A percentile compares a stretch with the other conserved stretches of the same genome.
These are phyloP conservation scores for Porites evermanni DNA, from an alignment of 92 coral and sea anemone species.

Conservation along the genomic window DNA sequence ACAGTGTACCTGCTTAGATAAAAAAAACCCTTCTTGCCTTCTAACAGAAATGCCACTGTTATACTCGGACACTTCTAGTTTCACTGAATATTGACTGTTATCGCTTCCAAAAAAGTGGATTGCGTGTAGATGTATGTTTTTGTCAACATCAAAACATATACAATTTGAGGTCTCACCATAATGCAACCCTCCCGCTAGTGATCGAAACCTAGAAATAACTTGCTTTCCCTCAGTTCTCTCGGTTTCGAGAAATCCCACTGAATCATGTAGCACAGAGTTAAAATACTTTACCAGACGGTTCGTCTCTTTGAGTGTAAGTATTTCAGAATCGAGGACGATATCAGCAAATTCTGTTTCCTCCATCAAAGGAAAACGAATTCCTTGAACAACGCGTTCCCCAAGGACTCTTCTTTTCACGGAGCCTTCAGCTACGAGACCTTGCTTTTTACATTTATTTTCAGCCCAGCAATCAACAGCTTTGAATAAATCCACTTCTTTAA, in stretches of 20 bases:
- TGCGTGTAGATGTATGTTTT: not conserved
- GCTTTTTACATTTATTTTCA: conserved; percentile 10
- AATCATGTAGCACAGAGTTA: not conserved
- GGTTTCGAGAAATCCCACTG: not conserved
- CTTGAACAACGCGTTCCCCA: conserved; percentile 36
- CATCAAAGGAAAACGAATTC: conserved; percentile 55
- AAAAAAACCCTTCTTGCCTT: not conserved
- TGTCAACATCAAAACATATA: not conserved
- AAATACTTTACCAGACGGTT: conserved; percentile 1
- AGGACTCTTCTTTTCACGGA: conserved; percentile 47
- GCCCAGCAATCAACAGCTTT: conserved; percentile 61
- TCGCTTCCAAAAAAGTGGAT: not conserved
- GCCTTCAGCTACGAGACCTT: conserved; percentile 20
- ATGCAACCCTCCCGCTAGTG: not conserved
- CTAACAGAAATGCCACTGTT: not conserved
- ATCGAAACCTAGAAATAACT: not conserved
- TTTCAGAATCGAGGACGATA: not conserved
- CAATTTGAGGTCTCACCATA: too few species aligned
- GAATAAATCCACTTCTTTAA: conserved; percentile 42
- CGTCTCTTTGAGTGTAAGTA: conserved; percentile 1
- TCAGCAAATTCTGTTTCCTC: conserved; percentile 23
- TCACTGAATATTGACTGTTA: not conserved
- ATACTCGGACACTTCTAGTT: not conserved
- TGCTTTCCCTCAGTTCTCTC: not conserved
- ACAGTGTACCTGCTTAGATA: not conserved